Percentiles rank a stretch among this genome's conserved stretches.
Conservation (phyloP, 2,113 vertebrate genomes). For the Helogale parvula region DNA sequence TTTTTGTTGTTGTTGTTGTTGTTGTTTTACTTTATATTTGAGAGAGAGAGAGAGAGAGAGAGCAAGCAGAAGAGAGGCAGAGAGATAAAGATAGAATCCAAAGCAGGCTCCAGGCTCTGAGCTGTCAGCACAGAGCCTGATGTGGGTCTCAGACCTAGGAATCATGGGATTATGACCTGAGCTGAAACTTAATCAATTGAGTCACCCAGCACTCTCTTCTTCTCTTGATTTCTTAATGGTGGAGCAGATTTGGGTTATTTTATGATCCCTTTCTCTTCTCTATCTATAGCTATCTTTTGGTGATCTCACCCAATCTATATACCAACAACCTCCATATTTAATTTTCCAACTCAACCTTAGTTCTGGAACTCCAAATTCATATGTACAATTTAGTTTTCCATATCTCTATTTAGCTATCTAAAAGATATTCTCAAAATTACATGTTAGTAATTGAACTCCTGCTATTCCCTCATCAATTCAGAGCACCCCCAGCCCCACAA, state of each 20-base stretch:
- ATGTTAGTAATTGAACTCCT: background rate
- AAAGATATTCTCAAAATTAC: background rate
- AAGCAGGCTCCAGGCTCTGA: too few relatives aligned
- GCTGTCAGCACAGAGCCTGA: too few relatives aligned
- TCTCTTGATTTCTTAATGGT: background rate
- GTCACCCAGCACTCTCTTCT: background rate
- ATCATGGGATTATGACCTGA: too few relatives aligned
- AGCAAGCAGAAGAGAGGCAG: too few relatives aligned
- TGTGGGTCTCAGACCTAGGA: too few relatives aligned
- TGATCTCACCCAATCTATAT: background rate
- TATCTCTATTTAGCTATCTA: background rate
- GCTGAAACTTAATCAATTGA: too few relatives aligned
- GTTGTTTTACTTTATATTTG: too few relatives aligned
- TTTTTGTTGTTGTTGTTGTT: background rate
- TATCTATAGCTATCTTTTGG: background rate
- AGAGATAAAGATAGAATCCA: too few relatives aligned
- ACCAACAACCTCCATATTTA: background rate
- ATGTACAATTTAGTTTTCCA: background rate
- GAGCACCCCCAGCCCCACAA: background rate
- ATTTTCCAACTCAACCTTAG: background rate
- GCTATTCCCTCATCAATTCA: background rate
- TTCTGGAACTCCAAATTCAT: background rate
- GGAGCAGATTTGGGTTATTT: background rate
- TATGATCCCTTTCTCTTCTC: background rate
- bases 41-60: too few relatives aligned